These are phyloP conservation scores for Crotophaga sulcirostris DNA, from an alignment of 2,113 vertebrate genomes.

Conservation along the genomic window DNA sequence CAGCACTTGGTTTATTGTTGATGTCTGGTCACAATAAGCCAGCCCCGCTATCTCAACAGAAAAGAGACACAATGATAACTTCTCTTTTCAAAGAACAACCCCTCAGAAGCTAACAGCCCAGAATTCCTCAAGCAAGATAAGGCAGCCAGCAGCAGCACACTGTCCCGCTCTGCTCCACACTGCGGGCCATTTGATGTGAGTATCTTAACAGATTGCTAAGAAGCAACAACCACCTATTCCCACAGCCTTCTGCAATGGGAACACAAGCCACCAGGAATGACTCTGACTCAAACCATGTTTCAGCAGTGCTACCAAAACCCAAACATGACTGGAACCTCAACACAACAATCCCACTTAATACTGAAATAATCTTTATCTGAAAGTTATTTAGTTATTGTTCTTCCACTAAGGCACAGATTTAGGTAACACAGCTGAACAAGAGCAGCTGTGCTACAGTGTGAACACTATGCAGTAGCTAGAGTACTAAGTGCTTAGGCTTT, in stretches of 20 bases:
- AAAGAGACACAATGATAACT: neutral
- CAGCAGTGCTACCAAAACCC: neutral
- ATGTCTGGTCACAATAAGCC: neutral
- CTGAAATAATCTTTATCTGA: neutral
- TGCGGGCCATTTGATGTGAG: neutral
- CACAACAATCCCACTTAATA: neutral
- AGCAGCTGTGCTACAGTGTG: neutral
- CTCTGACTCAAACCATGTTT: neutral
- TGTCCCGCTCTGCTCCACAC: neutral
- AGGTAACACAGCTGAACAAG: neutral
- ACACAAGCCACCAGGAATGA: neutral
- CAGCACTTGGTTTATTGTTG: neutral
- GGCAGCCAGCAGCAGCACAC: neutral
- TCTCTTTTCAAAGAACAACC: neutral
- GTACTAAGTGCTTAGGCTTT: neutral
- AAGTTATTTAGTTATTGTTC: neutral
- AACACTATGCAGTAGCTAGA: neutral
- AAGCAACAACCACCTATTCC: conserved; percentile 34
- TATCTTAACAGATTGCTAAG: conserved; percentile 14
- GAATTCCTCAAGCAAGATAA: conserved; percentile 53
- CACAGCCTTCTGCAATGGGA: neutral
- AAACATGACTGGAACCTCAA: neutral
- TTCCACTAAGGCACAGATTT: neutral
- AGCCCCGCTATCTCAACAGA: conserved; percentile 14
- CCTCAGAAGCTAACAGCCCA: neutral